Percentiles rank a stretch among this genome's conserved stretches.
Conservation (phyloP, 2,888 invertebrate species). For the Ornithoptera priamus region DNA sequence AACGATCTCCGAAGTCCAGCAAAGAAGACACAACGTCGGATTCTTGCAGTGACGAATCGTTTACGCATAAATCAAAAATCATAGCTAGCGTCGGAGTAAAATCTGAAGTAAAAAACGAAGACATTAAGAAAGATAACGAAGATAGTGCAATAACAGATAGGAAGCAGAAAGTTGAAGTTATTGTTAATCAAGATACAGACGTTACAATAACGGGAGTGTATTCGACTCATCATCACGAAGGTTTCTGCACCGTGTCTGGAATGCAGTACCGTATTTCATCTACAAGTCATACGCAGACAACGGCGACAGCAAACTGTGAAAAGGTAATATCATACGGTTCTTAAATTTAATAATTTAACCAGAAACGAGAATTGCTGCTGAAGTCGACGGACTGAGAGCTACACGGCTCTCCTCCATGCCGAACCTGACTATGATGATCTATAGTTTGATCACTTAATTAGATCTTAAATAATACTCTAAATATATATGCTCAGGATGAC, state of each 20-base stretch:
- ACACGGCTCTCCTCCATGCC: too few species aligned
- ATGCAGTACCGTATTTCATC: conserved; percentile 94
- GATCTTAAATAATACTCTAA: too few species aligned
- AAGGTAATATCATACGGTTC: conserved; percentile 69
- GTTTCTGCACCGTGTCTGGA: conserved; percentile 90
- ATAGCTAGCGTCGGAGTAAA: conserved; percentile 76
- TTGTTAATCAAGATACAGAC: conserved; percentile 91
- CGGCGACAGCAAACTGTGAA: conserved; percentile 88
- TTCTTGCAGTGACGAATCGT: conserved; percentile 76
- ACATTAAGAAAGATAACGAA: conserved; percentile 65
- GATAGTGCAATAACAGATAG: conserved; percentile 54
- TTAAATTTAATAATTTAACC: neutral
- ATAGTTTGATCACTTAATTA: too few species aligned
- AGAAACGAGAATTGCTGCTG: too few species aligned
- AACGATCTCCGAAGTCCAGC: conserved; percentile 80
- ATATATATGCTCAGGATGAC: too few species aligned
- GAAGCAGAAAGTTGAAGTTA: conserved; percentile 86
- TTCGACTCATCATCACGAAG: conserved; percentile 90
- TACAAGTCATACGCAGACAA: conserved; percentile 91
- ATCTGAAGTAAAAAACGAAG: conserved; percentile 75
- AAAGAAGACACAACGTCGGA: conserved; percentile 81
- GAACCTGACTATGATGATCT: too few species aligned
- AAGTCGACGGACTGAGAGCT: too few species aligned
- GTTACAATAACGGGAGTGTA: conserved; percentile 94
- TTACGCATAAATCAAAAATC: conserved; percentile 77